A percentile compares a stretch with the other conserved stretches of the same genome.
These are phyloP conservation scores for Cettia cetti DNA, from an alignment of 2,113 vertebrate genomes.

Conservation along the genomic window DNA sequence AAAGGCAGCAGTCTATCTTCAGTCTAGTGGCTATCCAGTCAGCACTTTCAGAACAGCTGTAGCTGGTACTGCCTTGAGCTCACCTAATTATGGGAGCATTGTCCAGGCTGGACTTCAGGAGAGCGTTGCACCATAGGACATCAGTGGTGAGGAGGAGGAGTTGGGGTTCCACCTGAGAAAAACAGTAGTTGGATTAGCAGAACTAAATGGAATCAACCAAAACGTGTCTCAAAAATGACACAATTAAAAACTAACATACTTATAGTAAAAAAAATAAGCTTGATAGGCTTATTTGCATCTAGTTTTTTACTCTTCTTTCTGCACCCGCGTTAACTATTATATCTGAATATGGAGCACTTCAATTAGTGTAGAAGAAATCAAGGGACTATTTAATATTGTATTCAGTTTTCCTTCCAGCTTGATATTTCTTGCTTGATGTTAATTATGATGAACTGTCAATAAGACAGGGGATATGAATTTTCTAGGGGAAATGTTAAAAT, in stretches of 20 bases:
- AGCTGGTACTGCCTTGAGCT: background rate
- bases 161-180: background rate
- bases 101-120: background rate
- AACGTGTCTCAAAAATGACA: background rate
- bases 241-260: background rate
- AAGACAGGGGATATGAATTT: background rate
- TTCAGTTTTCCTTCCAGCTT: background rate
- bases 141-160: background rate
- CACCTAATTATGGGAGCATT: background rate
- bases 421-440: background rate
- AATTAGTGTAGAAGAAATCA: background rate
- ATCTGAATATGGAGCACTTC: background rate
- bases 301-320: background rate
- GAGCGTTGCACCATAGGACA: rapidly evolving
- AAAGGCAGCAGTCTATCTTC: background rate
- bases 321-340: background rate
- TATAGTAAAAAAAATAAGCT: background rate
- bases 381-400: background rate
- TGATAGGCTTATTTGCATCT: background rate
- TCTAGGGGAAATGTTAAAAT: background rate
- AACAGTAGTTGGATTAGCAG: background rate
- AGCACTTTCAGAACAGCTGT: background rate
- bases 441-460: background rate
- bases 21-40: background rate
- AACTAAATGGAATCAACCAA: background rate